Evolutionary conservation across 2,888 invertebrate species (phyloP), one percentile per base, ranked within the genome.

Genomic region (Scaptomyza reducta): DNA sequence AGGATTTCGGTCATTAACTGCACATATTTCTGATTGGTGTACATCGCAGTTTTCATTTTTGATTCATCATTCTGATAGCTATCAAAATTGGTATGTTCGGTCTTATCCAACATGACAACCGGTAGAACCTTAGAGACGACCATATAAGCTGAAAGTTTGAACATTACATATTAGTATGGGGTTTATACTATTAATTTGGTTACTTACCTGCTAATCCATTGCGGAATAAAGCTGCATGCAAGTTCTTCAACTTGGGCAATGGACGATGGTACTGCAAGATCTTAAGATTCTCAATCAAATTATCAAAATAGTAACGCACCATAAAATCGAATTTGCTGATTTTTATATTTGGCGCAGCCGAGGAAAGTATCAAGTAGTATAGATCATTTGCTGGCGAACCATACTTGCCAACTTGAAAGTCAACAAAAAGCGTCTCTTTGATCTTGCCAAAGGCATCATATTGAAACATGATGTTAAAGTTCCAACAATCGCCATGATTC

Each of bases 401-500:
- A 80, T 88, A 91, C 70, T 88, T 89, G 58, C 83, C 78, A 2
- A 90, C 59, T 74, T 91, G 90, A 57, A 81, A 84, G 62, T 91
- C 91, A 9, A 91, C 75, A 55, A 91, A 79, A 0, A 82, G 67
- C 0, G 87, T 74, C 35, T 91, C 84, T 47, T 84, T 89, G 14
- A 91, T 87, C 31, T 83, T 82, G 11, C 90, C 90, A 66, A 90
- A 89, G 0, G 89, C 90, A 67, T 90, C 89, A 44, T 91, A 87
- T 59, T 88, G 88, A 44, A 91, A 91, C 89, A 91, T 90, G 0
- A 91, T 89, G 40, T 91, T 91, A 33, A 84, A 88, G 45, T 84
- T 77, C 91, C 91, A 91, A 22, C 89, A 88, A 55, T 91, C 91
- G 6, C 91, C 91, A 59, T 91, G 91, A 47, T 79, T 90, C 3